These are phyloP conservation scores for Ophion ellenae DNA, from an alignment of 2,888 invertebrate genomes.

Conservation along the genomic window DNA sequence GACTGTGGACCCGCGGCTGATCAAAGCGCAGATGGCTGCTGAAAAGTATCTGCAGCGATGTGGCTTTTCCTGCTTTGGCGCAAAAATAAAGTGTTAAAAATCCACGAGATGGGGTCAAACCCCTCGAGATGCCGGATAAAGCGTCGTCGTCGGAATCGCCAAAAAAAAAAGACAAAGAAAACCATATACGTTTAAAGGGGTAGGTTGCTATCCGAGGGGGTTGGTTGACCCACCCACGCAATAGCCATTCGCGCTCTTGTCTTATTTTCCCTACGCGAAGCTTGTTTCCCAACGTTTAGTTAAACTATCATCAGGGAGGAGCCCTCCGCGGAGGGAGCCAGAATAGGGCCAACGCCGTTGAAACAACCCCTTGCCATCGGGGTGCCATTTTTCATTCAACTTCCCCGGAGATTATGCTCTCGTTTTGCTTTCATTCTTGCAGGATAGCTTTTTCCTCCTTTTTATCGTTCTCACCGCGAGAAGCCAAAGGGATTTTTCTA, in stretches of 20 bases:
- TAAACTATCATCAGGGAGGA: slow-evolving; percentile 9
- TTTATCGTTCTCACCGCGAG: slow-evolving; percentile 39
- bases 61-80: neutral
- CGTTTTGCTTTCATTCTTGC: slow-evolving; percentile 29
- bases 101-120: slow-evolving; percentile 15
- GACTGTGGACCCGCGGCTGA: no score
- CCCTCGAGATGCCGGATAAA: slow-evolving; percentile 4
- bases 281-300: slow-evolving; percentile 43
- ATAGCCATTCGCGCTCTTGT: no score
- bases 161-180: slow-evolving; percentile 13
- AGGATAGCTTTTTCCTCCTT: slow-evolving; percentile 18
- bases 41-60: neutral
- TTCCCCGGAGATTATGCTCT: slow-evolving; percentile 23
- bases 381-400: slow-evolving; percentile 52
- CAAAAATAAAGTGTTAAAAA: slow-evolving; percentile 14
- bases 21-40: neutral
- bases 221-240: no score
- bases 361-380: slow-evolving; percentile 46
- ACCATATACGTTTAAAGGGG: neutral
- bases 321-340: neutral
- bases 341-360: slow-evolving; percentile 30
- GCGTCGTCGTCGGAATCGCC: neutral
- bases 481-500: slow-evolving; percentile 47
- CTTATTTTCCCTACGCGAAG: neutral
- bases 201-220: neutral